A percentile compares a stretch with the other conserved stretches of the same genome.
These are phyloP conservation scores for Berghia stephanieae DNA, from an alignment of 1,140 invertebrate genomes.

Conservation along the genomic window DNA sequence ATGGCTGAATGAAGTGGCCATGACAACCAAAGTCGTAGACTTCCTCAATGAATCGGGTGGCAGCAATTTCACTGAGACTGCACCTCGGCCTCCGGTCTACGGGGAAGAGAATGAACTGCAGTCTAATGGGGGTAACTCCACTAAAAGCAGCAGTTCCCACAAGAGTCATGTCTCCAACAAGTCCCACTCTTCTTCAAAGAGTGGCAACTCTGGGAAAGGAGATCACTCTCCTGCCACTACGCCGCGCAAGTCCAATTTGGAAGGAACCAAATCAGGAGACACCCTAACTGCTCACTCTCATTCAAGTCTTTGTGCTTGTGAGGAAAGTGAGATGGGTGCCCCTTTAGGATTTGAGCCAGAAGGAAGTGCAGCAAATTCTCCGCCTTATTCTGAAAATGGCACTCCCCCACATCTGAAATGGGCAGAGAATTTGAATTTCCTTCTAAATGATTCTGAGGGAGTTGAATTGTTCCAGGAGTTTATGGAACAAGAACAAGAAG, in stretches of 20 bases:
- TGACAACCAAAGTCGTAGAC: conserved; percentile 58
- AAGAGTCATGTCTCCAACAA: conserved; percentile 55
- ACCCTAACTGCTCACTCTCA: conserved; percentile 7
- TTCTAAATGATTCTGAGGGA: conserved; percentile 86
- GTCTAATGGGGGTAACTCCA: conserved; percentile 60
- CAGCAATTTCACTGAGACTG: conserved; percentile 63
- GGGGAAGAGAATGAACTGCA: conserved; percentile 66
- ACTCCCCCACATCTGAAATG: conserved; percentile 85
- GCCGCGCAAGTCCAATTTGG: conserved; percentile 59
- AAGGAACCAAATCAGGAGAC: conserved; percentile 31
- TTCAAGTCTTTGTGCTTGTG: conserved; percentile 30
- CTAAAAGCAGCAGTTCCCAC: conserved; percentile 57
- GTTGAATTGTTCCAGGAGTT: conserved; percentile 85
- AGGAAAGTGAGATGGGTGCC: conserved; percentile 50
- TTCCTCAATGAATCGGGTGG: conserved; percentile 63
- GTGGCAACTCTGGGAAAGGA: conserved; percentile 52
- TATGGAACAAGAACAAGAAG: conserved; percentile 79
- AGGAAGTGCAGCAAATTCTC: conserved; percentile 62
- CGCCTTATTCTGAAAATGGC: conserved; percentile 63
- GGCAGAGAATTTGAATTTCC: conserved; percentile 81
- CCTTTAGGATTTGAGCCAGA: conserved; percentile 65
- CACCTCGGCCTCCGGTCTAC: conserved; percentile 62
- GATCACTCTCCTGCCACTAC: conserved; percentile 57
- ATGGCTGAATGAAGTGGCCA: conserved; percentile 34
- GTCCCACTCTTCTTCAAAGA: conserved; percentile 48